phyloP scores from a whole-genome alignment of 2,797 vertebrate species.

The Craterocephalus amniculus region DNA sequence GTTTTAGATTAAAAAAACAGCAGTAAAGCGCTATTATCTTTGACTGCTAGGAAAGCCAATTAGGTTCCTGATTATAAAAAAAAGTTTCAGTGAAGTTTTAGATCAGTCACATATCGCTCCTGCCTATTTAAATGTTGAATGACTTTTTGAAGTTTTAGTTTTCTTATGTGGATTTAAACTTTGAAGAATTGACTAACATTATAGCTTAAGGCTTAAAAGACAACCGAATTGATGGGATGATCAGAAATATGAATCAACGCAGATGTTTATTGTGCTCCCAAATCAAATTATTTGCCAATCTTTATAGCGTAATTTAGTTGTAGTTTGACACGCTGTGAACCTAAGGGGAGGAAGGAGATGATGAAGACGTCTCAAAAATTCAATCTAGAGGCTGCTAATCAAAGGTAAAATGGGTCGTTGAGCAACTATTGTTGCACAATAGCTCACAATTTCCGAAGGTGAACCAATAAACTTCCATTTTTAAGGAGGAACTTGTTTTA shows the following conservation, averaged over 20 bases:
- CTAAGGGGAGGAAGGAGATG: not conserved
- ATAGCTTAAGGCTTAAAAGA: not conserved
- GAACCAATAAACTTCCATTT: not conserved
- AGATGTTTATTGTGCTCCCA: too few relatives aligned
- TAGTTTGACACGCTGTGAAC: not conserved
- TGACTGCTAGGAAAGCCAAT: too few relatives aligned
- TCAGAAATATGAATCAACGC: not conserved
- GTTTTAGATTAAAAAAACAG: not conserved
- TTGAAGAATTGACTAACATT: not conserved
- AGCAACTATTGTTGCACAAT: not conserved
- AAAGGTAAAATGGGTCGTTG: not conserved
- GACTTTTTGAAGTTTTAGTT: not conserved
- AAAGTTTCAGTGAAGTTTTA: not conserved
- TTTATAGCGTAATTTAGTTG: not conserved
- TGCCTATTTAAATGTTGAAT: too few relatives aligned
- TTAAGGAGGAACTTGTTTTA: conserved; percentile 5
- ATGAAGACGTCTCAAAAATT: not conserved
- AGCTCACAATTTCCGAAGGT: conserved; percentile 2
- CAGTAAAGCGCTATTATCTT: too few relatives aligned
- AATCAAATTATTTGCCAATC: not conserved
- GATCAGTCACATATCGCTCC: not conserved
- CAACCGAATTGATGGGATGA: not conserved
- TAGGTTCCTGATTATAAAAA: not conserved
- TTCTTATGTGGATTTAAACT: not conserved
- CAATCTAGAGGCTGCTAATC: too few relatives aligned